Base-by-base conservation (phyloP, 2,113 vertebrate genomes). In the Cebidichthys violaceus region DNA sequence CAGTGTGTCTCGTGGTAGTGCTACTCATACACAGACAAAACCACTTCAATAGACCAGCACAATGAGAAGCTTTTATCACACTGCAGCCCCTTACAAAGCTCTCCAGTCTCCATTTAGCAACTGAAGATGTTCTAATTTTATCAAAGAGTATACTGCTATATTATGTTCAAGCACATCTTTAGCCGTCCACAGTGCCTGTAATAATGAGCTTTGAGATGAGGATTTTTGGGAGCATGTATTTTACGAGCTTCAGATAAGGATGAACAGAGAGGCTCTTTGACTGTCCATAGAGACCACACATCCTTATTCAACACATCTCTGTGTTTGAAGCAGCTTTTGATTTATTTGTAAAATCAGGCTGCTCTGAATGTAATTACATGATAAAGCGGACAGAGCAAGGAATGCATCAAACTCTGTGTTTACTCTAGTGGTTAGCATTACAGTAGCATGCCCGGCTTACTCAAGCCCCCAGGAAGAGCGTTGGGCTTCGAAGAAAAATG, bases 11-110 rank as follows among this genome's bases (percentile, higher is more conserved):
- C 0, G 4, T 71, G 24, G 60, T 54, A 55, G 74, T 62, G 67
- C 79, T 64, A 47, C 86, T 91, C 70, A 41, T 66, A 73, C 18
- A 27, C 75, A 85, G 77, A 84, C 73, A 79, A 45, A 81, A 62
- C 76, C 85, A 74, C 81, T 88, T 87, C 81, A 85, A 43, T 33
- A 4, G 77, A 7, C 62, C 61, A 15, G 35, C 5, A 67, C 71
- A 77, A 41, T 60, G 37, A 67, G n/a, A 79, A 33, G 81, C 79
- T 88, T 85, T 92, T 65, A 71, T 68, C 54, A 61, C 70, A 18
- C 62, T 33, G 17, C 6, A 55, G 43, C 20, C 9, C 20, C 37
- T 29, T 9, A 47, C 60, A 67, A 50, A 52, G 64, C 77, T 57
- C 77, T 88, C 50, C 54, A 55, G 50, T 14, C 45, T 29, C 47